phyloP scores from a whole-genome alignment of 2,888 invertebrate genomes.

The Cryptosula pallasiana region DNA sequence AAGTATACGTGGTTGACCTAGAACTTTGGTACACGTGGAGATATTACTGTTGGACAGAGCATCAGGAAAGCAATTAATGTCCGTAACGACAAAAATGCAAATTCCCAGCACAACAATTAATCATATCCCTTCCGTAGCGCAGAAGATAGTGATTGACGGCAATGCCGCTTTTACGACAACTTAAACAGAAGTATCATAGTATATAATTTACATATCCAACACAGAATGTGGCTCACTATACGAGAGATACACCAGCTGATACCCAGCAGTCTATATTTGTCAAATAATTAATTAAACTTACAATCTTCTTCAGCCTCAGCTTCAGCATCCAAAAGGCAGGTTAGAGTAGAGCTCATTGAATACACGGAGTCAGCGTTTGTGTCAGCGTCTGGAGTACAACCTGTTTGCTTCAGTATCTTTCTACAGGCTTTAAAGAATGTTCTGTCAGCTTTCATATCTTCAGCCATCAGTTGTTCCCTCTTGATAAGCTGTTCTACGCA shows the following conservation, averaged over 20 bases:
- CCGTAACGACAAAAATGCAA: not conserved
- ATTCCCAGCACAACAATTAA: not conserved
- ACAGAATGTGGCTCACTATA: too few relatives aligned
- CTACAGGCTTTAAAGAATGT: slow-evolving; percentile 69
- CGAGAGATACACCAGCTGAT: too few relatives aligned
- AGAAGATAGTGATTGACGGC: not conserved
- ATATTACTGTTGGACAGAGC: too few relatives aligned
- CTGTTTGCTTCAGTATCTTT: slow-evolving; percentile 36
- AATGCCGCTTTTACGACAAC: not conserved
- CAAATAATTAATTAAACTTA: too few relatives aligned
- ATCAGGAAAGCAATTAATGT: not conserved
- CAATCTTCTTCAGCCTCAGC: slow-evolving; percentile 30
- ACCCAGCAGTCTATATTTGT: too few relatives aligned
- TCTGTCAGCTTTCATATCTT: slow-evolving; percentile 83
- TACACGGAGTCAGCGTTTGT: slow-evolving; percentile 68
- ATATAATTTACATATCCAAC: not conserved
- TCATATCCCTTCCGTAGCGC: too few relatives aligned
- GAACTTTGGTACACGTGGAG: not conserved
- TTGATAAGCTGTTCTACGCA: slow-evolving; percentile 79
- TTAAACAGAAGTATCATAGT: not conserved
- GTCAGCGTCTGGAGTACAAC: slow-evolving; percentile 12
- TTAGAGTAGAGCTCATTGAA: slow-evolving; percentile 80
- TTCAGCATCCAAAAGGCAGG: slow-evolving; percentile 73
- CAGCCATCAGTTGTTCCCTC: slow-evolving; percentile 79
- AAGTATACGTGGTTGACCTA: not conserved